These are phyloP conservation scores for Hiodon alosoides DNA, from an alignment of 2,113 vertebrate genomes.

Conservation along the genomic window DNA sequence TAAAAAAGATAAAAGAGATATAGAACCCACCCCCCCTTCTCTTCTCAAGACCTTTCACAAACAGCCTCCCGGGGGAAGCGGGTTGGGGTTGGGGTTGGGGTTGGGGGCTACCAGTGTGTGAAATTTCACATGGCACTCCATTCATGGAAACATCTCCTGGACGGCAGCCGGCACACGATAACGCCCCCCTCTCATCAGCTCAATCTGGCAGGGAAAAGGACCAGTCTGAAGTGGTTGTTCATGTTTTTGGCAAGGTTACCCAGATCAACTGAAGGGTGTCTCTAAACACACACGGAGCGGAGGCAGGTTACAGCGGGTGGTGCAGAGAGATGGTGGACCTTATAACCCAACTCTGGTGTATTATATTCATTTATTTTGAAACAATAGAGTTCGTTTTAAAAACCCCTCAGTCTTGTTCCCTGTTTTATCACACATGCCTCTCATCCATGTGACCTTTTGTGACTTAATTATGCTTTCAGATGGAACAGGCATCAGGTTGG, in stretches of 20 bases:
- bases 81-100: neutral
- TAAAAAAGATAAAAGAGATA: neutral
- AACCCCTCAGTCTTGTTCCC: neutral
- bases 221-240: neutral
- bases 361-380: too few relatives aligned
- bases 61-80: neutral
- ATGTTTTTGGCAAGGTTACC: too few relatives aligned
- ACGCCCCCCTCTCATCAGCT: neutral
- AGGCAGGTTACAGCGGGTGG: neutral
- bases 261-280: slow-evolving; percentile 6
- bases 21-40: neutral
- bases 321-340: too few relatives aligned
- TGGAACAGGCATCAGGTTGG: too few relatives aligned
- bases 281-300: neutral
- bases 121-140: too few relatives aligned
- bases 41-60: neutral
- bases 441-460: too few relatives aligned
- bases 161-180: slow-evolving; percentile 2
- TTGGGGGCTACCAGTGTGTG: too few relatives aligned
- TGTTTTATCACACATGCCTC: too few relatives aligned
- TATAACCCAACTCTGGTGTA: too few relatives aligned
- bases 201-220: neutral
- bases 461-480: too few relatives aligned
- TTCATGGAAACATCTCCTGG: neutral
- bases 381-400: neutral